These are phyloP conservation scores for Reinhardtius hippoglossoides DNA, from an alignment of 2,113 vertebrate species.

Conservation along the genomic window DNA sequence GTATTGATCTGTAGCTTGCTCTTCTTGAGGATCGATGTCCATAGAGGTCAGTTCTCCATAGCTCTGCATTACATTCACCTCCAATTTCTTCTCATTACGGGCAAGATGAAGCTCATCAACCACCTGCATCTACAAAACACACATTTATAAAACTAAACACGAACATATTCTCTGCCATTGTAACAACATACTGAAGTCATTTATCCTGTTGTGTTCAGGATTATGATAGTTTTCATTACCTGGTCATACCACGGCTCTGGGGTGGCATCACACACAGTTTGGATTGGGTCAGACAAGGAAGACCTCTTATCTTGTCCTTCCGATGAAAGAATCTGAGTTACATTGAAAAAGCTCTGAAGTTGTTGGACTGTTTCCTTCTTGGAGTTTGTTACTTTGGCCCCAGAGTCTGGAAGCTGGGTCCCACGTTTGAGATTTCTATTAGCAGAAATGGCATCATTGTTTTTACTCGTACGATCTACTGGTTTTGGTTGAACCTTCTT, in stretches of 20 bases:
- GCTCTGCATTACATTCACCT: slow-evolving; percentile 82
- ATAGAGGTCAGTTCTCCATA: slow-evolving; percentile 91
- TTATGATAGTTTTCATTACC: slow-evolving; percentile 42
- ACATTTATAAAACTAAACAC: slow-evolving; percentile 15
- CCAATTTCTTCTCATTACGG: slow-evolving; percentile 84
- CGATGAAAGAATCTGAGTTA: neutral
- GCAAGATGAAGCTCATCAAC: slow-evolving; percentile 89
- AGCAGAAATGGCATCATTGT: neutral
- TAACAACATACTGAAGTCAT: neutral
- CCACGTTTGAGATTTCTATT: neutral
- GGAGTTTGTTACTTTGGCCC: neutral
- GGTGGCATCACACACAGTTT: neutral
- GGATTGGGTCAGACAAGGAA: neutral
- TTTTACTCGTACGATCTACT: neutral
- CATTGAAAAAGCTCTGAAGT: neutral
- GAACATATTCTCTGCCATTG: neutral
- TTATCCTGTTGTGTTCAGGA: neutral
- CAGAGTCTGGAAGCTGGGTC: neutral
- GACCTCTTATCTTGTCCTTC: slow-evolving; percentile 13
- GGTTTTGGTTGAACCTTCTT: slow-evolving; percentile 52
- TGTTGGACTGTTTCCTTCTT: neutral
- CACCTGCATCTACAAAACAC: slow-evolving; percentile 84
- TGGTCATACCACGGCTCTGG: slow-evolving; percentile 24
- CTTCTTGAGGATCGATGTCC: slow-evolving; percentile 90
- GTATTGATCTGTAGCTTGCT: slow-evolving; percentile 66